Evolutionary conservation across 2,113 vertebrate genomes (phyloP).

Genomic region (Eurystomus gularis): DNA sequence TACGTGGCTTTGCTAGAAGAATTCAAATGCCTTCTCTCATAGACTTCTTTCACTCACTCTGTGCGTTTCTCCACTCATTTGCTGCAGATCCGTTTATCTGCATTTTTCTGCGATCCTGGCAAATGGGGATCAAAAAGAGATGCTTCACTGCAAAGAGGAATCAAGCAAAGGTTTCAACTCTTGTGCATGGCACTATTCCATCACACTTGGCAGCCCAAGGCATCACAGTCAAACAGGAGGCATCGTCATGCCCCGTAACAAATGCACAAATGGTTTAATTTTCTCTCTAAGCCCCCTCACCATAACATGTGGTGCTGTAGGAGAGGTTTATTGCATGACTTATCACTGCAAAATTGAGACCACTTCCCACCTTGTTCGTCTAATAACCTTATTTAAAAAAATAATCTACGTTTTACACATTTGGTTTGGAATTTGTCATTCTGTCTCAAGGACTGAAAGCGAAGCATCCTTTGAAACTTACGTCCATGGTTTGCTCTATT

Average conservation of each 20-base stretch:
- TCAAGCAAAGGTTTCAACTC: background rate
- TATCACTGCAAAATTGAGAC: background rate
- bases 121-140: background rate
- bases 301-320: background rate
- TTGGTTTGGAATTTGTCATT: background rate
- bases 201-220: background rate
- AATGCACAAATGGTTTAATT: background rate
- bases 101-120: slow-evolving; percentile 9
- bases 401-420: background rate
- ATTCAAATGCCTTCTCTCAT: background rate
- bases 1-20: background rate
- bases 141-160: background rate
- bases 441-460: background rate
- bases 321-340: background rate
- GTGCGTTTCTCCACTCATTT: background rate
- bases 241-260: background rate
- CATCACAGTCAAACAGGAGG: background rate
- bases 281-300: background rate
- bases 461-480: background rate
- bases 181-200: background rate
- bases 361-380: background rate
- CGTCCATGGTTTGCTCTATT: background rate
- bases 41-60: background rate
- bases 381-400: background rate
- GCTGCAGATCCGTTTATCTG: background rate